Conservation (phyloP, 2,113 vertebrate species). For the Sclerurus mexicanus region DNA sequence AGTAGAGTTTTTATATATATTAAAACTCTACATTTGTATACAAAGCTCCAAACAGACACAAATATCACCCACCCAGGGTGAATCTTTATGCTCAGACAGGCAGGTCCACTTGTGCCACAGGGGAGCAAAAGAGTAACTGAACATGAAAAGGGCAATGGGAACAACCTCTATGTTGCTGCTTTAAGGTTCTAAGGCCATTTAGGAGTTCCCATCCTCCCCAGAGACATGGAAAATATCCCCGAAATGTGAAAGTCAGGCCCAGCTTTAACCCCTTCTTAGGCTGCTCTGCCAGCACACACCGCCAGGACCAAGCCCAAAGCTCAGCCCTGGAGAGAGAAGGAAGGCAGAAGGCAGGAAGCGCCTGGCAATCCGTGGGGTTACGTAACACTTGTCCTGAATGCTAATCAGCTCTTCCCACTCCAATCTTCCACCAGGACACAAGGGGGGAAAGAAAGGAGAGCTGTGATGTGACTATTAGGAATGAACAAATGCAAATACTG, state of each 20-base stretch:
- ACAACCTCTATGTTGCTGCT: accelerated
- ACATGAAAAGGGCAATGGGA: background rate
- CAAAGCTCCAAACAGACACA: background rate
- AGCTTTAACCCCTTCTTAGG: background rate
- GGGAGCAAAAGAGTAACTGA: too few species aligned
- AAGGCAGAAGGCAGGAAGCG: background rate
- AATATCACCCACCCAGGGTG: accelerated
- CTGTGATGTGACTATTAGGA: background rate
- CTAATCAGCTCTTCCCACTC: background rate
- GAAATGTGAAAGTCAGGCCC: accelerated
- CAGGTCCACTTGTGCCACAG: background rate
- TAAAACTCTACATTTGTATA: background rate
- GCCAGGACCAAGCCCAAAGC: background rate
- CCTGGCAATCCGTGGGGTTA: too few species aligned
- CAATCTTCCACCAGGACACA: background rate
- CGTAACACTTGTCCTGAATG: background rate
- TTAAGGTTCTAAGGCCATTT: background rate
- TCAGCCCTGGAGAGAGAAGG: background rate
- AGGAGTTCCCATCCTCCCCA: background rate
- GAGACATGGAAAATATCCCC: background rate
- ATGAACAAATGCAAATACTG: background rate
- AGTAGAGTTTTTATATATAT: too few species aligned
- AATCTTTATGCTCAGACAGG: background rate
- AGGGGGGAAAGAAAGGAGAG: background rate
- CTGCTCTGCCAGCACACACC: background rate